Percentiles rank a stretch among this genome's conserved stretches.
These are phyloP conservation scores for Fistularia commersonii DNA, from an alignment of 2,797 vertebrate species.

Conservation along the genomic window DNA sequence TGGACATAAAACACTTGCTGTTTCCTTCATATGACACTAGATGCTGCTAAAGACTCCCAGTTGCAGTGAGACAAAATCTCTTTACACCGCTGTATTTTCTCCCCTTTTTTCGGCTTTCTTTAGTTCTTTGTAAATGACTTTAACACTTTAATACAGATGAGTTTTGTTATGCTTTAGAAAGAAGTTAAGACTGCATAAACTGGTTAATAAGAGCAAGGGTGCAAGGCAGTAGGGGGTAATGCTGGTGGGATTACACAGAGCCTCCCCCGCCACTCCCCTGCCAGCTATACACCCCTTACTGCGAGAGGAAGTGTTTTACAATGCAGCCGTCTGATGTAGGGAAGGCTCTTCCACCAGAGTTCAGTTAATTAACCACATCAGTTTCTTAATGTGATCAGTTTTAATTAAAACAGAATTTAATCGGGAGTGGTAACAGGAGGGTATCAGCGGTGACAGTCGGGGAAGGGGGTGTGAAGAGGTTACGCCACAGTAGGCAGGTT, in stretches of 20 bases:
- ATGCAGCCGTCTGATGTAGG: conserved; percentile 82
- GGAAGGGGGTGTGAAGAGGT: conserved; percentile 34
- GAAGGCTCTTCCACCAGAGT: conserved; percentile 86
- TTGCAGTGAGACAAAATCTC: background rate
- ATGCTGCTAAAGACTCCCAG: conserved; percentile 12
- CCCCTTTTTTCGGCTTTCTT: too few relatives aligned
- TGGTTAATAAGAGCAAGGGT: background rate
- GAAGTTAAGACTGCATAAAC: conserved; percentile 2
- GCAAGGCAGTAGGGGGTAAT: background rate
- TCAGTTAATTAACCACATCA: conserved; percentile 99
- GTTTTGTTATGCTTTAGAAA: conserved; percentile 11
- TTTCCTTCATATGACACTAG: conserved; percentile 9
- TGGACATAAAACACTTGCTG: background rate
- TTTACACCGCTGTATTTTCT: background rate
- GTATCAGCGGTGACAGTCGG: conserved; percentile 45
- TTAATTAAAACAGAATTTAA: conserved; percentile 99
- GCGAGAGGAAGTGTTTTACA: conserved; percentile 78
- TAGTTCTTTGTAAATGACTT: conserved; percentile 9
- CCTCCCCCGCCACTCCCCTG: background rate
- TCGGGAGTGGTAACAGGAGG: conserved; percentile 78
- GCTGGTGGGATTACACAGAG: conserved; percentile 35
- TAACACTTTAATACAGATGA: conserved; percentile 13
- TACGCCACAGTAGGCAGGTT: conserved; percentile 83
- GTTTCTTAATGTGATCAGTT: conserved; percentile 99
- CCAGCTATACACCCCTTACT: conserved; percentile 36